Percentiles rank a stretch among this genome's conserved stretches.
Evolutionary conservation across 2,113 vertebrate genomes (phyloP).

Genomic region (Seriola rivoliana): DNA sequence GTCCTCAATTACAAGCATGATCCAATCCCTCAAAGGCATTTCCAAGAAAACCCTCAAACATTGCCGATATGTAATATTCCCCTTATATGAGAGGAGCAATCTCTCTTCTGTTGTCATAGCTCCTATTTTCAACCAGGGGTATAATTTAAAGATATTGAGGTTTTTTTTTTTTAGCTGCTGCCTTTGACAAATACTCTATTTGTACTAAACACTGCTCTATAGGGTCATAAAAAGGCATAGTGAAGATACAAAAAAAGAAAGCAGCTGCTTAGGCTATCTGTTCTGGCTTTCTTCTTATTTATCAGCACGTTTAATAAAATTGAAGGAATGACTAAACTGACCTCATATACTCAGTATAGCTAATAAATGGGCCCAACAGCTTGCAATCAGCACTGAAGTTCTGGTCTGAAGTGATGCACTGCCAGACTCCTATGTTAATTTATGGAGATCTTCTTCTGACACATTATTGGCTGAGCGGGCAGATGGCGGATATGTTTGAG

Average conservation of each 20-base stretch:
- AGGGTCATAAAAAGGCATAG: constrained; percentile 39
- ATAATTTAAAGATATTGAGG: constrained; percentile 53
- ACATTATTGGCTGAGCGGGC: constrained; percentile 63
- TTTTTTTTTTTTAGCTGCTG: constrained; percentile 24
- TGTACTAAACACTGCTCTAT: background rate
- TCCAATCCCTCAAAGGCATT: constrained; percentile 62
- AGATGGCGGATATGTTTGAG: constrained; percentile 54
- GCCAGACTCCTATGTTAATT: constrained; percentile 56
- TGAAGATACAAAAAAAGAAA: constrained; percentile 33
- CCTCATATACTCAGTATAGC: constrained; percentile 40
- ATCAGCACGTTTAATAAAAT: constrained; percentile 47
- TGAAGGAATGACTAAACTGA: constrained; percentile 44
- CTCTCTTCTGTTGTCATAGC: constrained; percentile 26
- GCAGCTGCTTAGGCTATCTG: constrained; percentile 11
- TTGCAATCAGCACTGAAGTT: constrained; percentile 51
- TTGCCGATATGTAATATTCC: constrained; percentile 55
- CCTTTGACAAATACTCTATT: constrained; percentile 39
- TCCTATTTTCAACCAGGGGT: constrained; percentile 60
- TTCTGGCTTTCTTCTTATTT: constrained; percentile 31
- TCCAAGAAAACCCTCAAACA: constrained; percentile 61
- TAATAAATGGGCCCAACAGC: constrained; percentile 54
- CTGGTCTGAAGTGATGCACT: constrained; percentile 46
- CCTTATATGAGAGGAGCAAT: constrained; percentile 37
- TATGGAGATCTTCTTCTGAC: constrained; percentile 62
- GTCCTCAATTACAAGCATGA: constrained; percentile 69